A percentile compares a stretch with the other conserved stretches of the same genome.
Conservation (phyloP, 2,888 invertebrate species). For the Lasiommata megera region DNA sequence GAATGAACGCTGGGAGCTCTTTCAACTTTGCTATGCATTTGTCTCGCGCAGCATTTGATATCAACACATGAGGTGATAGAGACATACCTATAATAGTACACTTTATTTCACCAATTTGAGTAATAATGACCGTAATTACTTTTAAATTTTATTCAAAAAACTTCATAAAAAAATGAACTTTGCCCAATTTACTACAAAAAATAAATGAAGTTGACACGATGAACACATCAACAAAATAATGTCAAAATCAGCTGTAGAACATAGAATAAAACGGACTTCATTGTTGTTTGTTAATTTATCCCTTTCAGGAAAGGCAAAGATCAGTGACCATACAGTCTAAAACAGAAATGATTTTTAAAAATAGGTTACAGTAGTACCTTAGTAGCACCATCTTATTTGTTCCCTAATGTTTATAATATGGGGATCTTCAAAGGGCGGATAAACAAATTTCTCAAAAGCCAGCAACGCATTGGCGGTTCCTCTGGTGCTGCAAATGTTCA, state of each 20-base stretch:
- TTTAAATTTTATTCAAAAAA: neutral
- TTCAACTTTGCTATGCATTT: slow-evolving; percentile 81
- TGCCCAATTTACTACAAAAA: neutral
- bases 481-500: no score
- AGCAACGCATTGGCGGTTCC: no score
- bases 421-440: no score
- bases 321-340: no score
- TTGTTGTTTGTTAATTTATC: no score
- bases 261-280: neutral
- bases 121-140: neutral
- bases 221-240: neutral
- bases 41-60: slow-evolving; percentile 78
- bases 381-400: no score
- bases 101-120: neutral
- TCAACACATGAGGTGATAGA: slow-evolving; percentile 59
- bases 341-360: no score
- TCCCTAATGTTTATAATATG: no score
- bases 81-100: slow-evolving; percentile 45
- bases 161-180: neutral
- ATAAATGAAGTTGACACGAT: neutral
- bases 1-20: slow-evolving; percentile 76
- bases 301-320: no score
- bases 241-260: slow-evolving; percentile 2
- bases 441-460: no score
- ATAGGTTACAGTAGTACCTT: no score